Base-by-base conservation (phyloP, 2,888 invertebrate species). In the Cacoxenus indagator region DNA sequence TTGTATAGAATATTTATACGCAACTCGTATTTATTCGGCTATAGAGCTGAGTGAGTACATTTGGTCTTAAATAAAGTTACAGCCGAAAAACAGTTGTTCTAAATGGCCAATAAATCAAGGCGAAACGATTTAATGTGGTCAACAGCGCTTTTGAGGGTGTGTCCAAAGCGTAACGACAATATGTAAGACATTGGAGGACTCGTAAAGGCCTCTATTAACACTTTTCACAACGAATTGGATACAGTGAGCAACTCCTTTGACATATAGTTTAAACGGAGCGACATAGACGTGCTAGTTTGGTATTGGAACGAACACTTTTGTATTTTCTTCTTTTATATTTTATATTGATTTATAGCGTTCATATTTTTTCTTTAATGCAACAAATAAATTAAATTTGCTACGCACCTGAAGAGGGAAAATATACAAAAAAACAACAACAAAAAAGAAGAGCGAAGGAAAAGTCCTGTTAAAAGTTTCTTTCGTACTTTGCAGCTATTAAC, bases 351-450 rank as follows among this genome's bases (percentile, higher is more conserved):
- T 80, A 80, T 80, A 71, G 80, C 80, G 72, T 72, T 80, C 78
- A 80, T 80, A 80, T 80, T 78, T 80, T 75, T 78, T 73, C 79
- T 83, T 81, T 83, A 80, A 83, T 80, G 83, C 80, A 73, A 77
- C 77, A 81, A 82, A 80, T 82, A 80, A 80, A 80, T 80, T 80
- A 80, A 82, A 80, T 80, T 82, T 80, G 78, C 80, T 81, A 77
- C 83, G 81, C 81, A 80, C 81, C 83, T 80, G 82, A 74, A 72
- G 70, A 59, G 45, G 22, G 37, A 71, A 70, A 70, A 70, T 8
- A 37, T 11, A 4, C 55, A 72, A 67, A 68, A 71, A 14, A 59
- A 5, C 29, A 59, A 59, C 17, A 59, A 59, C 29, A 29, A 29
- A 8, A 59, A 59, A 19, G 4, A 37, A 4, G 9, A 51, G 22